Conservation (phyloP, 2,888 invertebrate species). For the Cephus pygmeus region DNA sequence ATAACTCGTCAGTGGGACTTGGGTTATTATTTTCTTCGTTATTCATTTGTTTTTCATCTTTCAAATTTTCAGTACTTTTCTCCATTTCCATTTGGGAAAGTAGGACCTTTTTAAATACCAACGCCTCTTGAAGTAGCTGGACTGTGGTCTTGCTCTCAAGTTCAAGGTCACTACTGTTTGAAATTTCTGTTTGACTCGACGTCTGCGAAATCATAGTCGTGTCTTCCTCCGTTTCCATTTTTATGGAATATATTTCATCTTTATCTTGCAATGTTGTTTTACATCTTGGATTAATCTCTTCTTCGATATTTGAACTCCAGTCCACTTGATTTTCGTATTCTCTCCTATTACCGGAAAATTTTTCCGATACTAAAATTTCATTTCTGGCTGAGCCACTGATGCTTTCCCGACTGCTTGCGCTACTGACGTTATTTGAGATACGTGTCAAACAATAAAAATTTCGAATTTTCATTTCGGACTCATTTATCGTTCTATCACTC, state of each 20-base stretch:
- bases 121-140: constrained; percentile 41
- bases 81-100: constrained; percentile 35
- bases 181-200: constrained; percentile 34
- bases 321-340: background rate
- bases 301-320: background rate
- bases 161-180: constrained; percentile 40
- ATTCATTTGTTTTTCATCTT: background rate
- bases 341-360: background rate
- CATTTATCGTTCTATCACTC: background rate
- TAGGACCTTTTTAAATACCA: constrained; percentile 40
- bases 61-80: constrained; percentile 6
- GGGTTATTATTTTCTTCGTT: background rate
- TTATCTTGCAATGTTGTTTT: background rate
- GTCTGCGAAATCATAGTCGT: constrained; percentile 18
- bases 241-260: background rate
- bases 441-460: background rate
- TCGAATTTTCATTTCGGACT: background rate
- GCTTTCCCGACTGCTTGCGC: background rate
- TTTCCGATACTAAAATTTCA: background rate
- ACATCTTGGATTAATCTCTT: background rate
- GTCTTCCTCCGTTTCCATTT: constrained; percentile 32
- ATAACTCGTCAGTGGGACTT: constrained; percentile 1
- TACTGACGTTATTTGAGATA: background rate
- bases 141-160: constrained; percentile 35
- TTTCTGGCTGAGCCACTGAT: background rate